phyloP scores from a whole-genome alignment of 2,113 vertebrate species.

The Planiliza haematocheilus region DNA sequence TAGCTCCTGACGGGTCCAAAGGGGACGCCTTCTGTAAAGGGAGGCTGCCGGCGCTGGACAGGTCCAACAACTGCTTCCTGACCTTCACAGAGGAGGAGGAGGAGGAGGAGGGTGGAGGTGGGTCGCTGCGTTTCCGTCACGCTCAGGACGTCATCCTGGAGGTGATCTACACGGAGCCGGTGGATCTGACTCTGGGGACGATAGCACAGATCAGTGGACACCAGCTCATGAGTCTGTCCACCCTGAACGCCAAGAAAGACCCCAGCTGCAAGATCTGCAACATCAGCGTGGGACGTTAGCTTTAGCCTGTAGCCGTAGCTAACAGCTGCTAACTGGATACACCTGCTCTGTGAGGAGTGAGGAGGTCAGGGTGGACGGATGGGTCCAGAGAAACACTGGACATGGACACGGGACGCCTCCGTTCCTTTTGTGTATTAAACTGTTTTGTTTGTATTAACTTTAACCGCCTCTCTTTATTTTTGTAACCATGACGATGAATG shows the following conservation, averaged over 20 bases:
- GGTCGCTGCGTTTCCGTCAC: conserved; percentile 88
- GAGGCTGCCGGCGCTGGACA: conserved; percentile 90
- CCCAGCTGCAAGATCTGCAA: conserved; percentile 98
- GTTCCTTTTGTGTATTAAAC: too few species aligned
- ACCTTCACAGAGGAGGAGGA: conserved; percentile 84
- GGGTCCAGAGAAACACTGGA: too few species aligned
- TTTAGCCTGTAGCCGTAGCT: neutral
- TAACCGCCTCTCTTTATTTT: too few species aligned
- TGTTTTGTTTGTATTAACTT: too few species aligned
- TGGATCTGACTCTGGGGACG: conserved; percentile 89
- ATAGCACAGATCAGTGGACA: conserved; percentile 93
- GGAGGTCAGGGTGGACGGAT: too few species aligned
- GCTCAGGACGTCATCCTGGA: conserved; percentile 97
- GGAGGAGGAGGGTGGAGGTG: conserved; percentile 20
- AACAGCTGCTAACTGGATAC: conserved; percentile 11
- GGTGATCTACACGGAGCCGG: conserved; percentile 95
- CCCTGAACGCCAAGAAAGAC: conserved; percentile 97
- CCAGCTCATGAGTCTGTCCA: conserved; percentile 95
- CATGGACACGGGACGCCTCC: too few species aligned
- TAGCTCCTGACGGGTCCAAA: conserved; percentile 89
- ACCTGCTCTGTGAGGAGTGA: neutral
- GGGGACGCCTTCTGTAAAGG: conserved; percentile 94
- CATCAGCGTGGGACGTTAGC: conserved; percentile 94
- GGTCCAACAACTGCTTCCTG: conserved; percentile 92
- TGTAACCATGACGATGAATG: too few species aligned